These are phyloP conservation scores for Myzus persicae DNA, from an alignment of 1,140 invertebrate species.

Conservation along the genomic window DNA sequence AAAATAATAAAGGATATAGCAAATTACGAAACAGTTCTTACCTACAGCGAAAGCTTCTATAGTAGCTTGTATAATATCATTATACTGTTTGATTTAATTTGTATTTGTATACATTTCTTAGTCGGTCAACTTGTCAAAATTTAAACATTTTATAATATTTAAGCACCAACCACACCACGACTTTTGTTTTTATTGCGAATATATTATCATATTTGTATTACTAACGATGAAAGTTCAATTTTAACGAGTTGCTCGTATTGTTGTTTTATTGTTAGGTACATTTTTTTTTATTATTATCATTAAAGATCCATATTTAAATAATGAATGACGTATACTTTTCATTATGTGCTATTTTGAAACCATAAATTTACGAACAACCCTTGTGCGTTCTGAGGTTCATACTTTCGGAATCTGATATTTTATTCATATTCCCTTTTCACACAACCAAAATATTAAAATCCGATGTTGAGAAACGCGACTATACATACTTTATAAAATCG, in stretches of 20 bases:
- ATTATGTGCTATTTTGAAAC: not conserved
- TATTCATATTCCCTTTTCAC: not conserved
- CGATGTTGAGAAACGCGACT: not conserved
- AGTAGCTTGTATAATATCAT: not conserved
- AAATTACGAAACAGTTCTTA: not conserved
- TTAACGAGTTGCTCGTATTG: conserved; percentile 23
- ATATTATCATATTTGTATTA: conserved; percentile 42
- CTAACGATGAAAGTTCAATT: conserved; percentile 21
- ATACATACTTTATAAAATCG: not conserved
- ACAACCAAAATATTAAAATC: not conserved
- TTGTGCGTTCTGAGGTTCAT: not conserved
- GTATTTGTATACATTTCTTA: not conserved
- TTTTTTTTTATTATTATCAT: not conserved
- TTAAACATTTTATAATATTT: not conserved
- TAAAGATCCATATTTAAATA: not conserved
- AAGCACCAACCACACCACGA: not conserved
- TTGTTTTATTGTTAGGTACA: not conserved
- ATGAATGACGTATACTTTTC: not conserved
- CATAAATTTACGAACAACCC: not conserved
- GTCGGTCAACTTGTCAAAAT: not conserved
- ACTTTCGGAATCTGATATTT: not conserved
- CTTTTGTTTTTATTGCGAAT: conserved; percentile 25
- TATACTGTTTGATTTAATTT: not conserved
- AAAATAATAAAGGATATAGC: not conserved
- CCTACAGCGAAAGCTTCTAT: not conserved